Evolutionary conservation across 2,113 vertebrate species (phyloP).

Genomic region (Thamnophis sirtalis): DNA sequence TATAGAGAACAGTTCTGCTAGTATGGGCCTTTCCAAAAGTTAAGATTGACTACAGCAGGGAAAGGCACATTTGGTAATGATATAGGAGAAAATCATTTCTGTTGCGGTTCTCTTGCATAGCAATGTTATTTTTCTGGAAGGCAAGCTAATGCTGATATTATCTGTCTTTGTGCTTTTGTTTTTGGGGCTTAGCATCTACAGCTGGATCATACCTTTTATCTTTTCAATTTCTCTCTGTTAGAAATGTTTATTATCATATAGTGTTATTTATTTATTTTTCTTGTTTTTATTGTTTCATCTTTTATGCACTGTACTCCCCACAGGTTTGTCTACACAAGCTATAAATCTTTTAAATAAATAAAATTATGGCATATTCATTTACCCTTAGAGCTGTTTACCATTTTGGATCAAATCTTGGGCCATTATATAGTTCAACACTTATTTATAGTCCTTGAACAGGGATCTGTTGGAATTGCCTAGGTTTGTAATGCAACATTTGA

Average conservation of each 20-base stretch:
- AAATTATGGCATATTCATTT: background rate
- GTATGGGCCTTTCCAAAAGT: background rate
- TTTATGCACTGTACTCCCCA: background rate
- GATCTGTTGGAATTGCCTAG: background rate
- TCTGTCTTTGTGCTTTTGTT: background rate
- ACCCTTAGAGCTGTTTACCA: background rate
- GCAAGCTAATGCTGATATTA: background rate
- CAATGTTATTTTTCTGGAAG: background rate
- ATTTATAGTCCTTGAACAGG: background rate
- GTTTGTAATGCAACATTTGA: background rate
- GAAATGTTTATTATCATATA: background rate
- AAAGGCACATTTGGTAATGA: background rate
- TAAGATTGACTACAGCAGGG: background rate
- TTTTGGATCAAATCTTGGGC: background rate
- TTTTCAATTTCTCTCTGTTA: background rate
- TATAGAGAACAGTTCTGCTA: background rate
- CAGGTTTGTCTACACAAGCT: background rate
- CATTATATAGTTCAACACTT: background rate
- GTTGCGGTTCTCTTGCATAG: background rate
- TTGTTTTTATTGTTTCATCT: background rate
- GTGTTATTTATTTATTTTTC: background rate
- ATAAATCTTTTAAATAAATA: background rate
- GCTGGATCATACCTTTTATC: background rate
- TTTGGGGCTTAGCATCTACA: background rate
- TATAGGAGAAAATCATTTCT: background rate